A percentile compares a stretch with the other conserved stretches of the same genome.
phyloP scores from a whole-genome alignment of 2,797 vertebrate genomes.

The Meda fulgida region DNA sequence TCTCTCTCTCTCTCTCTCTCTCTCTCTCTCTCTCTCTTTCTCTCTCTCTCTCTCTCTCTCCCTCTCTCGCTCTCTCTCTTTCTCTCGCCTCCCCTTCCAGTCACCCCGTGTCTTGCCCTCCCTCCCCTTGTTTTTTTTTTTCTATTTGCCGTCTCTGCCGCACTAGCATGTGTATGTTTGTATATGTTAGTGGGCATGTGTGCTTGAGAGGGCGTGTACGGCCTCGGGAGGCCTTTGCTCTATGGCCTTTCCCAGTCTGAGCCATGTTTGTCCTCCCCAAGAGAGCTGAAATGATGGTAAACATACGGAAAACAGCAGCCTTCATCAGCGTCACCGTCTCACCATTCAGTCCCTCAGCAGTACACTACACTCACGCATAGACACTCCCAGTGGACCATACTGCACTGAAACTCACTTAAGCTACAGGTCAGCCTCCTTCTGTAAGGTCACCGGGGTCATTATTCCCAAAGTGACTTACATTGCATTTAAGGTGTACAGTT shows the following conservation, averaged over 20 bases:
- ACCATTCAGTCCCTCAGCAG: slow-evolving; percentile 32
- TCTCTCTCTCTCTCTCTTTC: slow-evolving; percentile 43
- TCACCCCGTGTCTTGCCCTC: slow-evolving; percentile 51
- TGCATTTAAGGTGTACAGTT: background rate
- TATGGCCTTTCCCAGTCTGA: slow-evolving; percentile 71
- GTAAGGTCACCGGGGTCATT: slow-evolving; percentile 5
- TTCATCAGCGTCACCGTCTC: slow-evolving; percentile 66
- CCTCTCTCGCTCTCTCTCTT: slow-evolving; percentile 44
- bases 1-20: slow-evolving; percentile 44
- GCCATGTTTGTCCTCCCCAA: slow-evolving; percentile 64
- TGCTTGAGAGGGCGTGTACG: slow-evolving; percentile 53
- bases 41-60: slow-evolving; percentile 39
- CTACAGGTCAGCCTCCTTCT: slow-evolving; percentile 18
- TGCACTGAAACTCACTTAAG: slow-evolving; percentile 55
- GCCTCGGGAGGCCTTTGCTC: slow-evolving; percentile 64
- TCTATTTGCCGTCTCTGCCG: slow-evolving; percentile 24
- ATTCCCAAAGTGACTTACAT: background rate
- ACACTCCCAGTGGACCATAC: slow-evolving; percentile 32
- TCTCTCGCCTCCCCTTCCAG: slow-evolving; percentile 42
- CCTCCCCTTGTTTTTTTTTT: slow-evolving; percentile 15
- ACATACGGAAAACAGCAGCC: slow-evolving; percentile 75
- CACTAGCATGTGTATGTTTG: slow-evolving; percentile 19
- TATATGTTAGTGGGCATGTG: slow-evolving; percentile 35
- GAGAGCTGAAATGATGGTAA: slow-evolving; percentile 73
- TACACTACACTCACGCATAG: slow-evolving; percentile 35